Evolutionary conservation across 2,113 vertebrate species (phyloP), one percentile per base, ranked within the genome.

Genomic region (Hydrolagus affinis): DNA sequence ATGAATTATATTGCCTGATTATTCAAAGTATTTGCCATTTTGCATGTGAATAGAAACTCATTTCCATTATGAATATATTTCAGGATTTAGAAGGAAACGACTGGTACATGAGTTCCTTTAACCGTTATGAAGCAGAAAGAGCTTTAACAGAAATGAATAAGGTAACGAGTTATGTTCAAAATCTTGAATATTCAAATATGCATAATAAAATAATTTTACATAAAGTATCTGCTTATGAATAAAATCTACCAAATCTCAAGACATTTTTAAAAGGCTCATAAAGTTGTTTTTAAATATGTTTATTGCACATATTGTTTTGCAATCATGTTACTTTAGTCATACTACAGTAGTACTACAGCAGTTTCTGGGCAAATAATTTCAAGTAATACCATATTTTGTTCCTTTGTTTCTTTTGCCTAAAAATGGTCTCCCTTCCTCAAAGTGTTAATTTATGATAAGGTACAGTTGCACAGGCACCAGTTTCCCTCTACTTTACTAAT

Each of bases 41-140:
- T 44, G 44, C 44, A 44, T 44, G 44, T 44, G 44, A 44, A 44
- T 44, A 44, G 44, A 44, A 44, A 44, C 6, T 44, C 44, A 68
- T 56, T 66, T 68, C 19, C 25, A 66, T 83, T 68, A 25, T 30
- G 4, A 83, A 83, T 19, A 83, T 85, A 30, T 86, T 85, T 8
- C 87, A 98, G 96, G 91, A 85, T 0, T 87, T 90, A 85, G 88
- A 60, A 21, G 89, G 89, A 74, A 89, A 89, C 0, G 89, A 92
- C 77, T 98, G 97, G 96, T 98, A 97, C 1, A 0, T 95, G 0
- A 95, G 95, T 86, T 74, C 92, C 17, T 94, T 88, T 4, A 88
- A 89, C 70, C 94, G 96, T 25, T 90, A 90, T 3, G 90, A 93
- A 23, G 94, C 95, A 4, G 96, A 98, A 86, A 92, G 93, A 8